phyloP scores from a whole-genome alignment of 2,113 vertebrate species.

The Pachyramphus minor region DNA sequence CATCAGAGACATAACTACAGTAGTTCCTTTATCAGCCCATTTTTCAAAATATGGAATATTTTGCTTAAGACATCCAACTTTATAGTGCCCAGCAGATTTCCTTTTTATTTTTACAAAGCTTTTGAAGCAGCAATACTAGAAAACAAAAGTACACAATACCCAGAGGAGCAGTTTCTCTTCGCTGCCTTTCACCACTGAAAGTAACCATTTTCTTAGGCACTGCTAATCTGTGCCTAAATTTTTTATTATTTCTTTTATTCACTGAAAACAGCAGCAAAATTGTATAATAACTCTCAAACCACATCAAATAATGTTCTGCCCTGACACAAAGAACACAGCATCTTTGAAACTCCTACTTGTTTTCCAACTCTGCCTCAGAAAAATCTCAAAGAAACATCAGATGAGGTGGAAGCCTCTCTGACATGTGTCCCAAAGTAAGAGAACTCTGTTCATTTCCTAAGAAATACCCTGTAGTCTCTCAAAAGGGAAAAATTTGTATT shows the following conservation, averaged over 20 bases:
- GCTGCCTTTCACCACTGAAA: not conserved
- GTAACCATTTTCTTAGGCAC: not conserved
- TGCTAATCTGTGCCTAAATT: constrained; percentile 18
- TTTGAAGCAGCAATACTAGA: not conserved
- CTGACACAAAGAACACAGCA: not conserved
- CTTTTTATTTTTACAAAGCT: not conserved
- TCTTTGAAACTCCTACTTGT: not conserved
- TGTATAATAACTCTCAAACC: not conserved
- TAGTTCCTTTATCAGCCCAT: not conserved
- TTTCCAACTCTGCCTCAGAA: not conserved
- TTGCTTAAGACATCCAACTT: constrained; percentile 12
- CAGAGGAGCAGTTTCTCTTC: constrained; percentile 13
- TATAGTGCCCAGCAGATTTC: not conserved
- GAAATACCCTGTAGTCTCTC: not conserved
- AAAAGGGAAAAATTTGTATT: not conserved
- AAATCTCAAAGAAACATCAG: not conserved
- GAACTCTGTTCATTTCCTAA: not conserved
- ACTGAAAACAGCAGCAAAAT: not conserved
- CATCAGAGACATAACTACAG: not conserved
- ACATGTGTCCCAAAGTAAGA: accelerated
- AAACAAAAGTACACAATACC: not conserved
- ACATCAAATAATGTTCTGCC: not conserved
- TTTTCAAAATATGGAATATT: not conserved
- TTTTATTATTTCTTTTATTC: not conserved
- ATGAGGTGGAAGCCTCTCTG: not conserved